Base-by-base conservation (phyloP, 2,888 invertebrate genomes). In the Xestobium rufovillosum region DNA sequence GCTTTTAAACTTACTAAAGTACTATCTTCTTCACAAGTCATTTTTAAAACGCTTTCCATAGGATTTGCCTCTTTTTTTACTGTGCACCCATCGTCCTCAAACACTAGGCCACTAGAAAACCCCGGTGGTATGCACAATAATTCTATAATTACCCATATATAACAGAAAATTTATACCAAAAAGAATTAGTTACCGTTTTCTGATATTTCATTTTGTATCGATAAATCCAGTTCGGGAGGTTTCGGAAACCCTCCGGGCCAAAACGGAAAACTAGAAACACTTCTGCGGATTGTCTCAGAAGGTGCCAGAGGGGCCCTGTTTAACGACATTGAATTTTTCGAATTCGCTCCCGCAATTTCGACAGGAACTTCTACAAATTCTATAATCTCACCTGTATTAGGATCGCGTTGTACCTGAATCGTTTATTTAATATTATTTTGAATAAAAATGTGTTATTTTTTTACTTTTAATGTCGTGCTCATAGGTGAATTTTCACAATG, bases 161-260 rank as follows among this genome's bases (percentile, higher is more conserved):
- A 42, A 23, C 13, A 43, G 6, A 19, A 19, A n/a, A 8, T 19
- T 19, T 19, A 19, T 6, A 19, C 23, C 6, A 6, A 6, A n/a
- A 19, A 19, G n/a, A 6, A 6, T 19, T 19, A 19, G n/a, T n/a
- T n/a, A n/a, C n/a, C n/a, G n/a, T n/a, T n/a, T n/a, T n/a, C n/a
- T 19, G 23, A 19, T 19, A 19, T 19, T 19, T n/a, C n/a, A n/a
- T n/a, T n/a, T n/a, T n/a, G n/a, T n/a, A n/a, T n/a, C n/a, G n/a
- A n/a, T n/a, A n/a, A n/a, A n/a, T n/a, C n/a, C n/a, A 75, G 68
- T 43, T 78, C 72, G n/a, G 45, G 36, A 8, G 68, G 67, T 42
- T 69, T 64, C 13, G 71, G 67, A 59, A 88, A 83, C 2, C 88
- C 85, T 30, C 87, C 91, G 1, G 92, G 92, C 73, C 87, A 78